Conservation (phyloP, 2,797 vertebrate species). For the Centropyge bicolor region DNA sequence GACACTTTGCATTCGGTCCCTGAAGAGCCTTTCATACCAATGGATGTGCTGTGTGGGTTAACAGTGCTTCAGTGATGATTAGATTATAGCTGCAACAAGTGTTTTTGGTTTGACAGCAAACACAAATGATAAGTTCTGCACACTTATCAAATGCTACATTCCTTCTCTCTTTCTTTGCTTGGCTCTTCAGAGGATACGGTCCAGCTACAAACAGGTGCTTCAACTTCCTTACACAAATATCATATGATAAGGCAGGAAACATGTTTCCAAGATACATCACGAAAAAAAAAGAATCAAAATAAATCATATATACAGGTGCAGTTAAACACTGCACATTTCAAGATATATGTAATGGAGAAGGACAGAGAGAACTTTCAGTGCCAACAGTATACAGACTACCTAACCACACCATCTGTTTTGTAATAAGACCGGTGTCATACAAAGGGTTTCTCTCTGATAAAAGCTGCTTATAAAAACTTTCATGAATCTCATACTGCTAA, state of each 20-base stretch:
- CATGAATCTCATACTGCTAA: conserved; percentile 7
- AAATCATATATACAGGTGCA: conserved; percentile 38
- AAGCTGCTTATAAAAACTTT: conserved; percentile 20
- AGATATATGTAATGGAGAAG: conserved; percentile 14
- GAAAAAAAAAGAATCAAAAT: conserved; percentile 11
- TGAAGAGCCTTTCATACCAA: conserved; percentile 30
- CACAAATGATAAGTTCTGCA: background rate
- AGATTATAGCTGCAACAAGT: conserved; percentile 21
- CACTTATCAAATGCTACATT: conserved; percentile 57
- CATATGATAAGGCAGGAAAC: conserved; percentile 73
- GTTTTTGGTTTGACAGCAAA: conserved; percentile 58
- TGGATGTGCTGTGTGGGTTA: background rate
- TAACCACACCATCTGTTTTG: background rate
- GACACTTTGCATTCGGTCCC: conserved; percentile 2
- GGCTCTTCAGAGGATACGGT: conserved; percentile 40
- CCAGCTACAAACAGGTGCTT: conserved; percentile 40
- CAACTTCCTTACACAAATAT: conserved; percentile 20
- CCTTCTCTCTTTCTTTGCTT: conserved; percentile 5
- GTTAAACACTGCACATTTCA: conserved; percentile 47
- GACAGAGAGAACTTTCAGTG: conserved; percentile 21
- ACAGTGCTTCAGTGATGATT: conserved; percentile 11
- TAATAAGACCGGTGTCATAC: conserved; percentile 17
- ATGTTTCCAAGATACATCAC: conserved; percentile 29
- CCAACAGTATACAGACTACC: conserved; percentile 10
- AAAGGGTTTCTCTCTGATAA: conserved; percentile 15